Conservation (phyloP, 2,888 invertebrate genomes). For the Xanthorhoe designata region DNA sequence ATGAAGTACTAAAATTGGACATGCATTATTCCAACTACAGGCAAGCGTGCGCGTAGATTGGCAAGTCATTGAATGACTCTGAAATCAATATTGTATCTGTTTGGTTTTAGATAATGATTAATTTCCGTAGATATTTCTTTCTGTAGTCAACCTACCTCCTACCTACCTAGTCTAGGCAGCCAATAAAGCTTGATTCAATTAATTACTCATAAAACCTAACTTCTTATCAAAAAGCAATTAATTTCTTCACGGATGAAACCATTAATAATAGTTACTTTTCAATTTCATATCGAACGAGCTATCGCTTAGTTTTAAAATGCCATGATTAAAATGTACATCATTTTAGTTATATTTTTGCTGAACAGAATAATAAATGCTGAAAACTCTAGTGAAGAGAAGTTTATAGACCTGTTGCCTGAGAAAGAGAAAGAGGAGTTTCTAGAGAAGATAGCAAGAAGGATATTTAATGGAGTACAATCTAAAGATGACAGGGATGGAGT, state of each 20-base stretch:
- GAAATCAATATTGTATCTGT: too few relatives aligned
- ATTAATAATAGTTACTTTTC: slow-evolving; percentile 19
- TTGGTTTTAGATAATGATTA: too few relatives aligned
- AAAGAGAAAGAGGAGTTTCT: slow-evolving; percentile 68
- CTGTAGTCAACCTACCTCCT: neutral
- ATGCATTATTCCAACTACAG: too few relatives aligned
- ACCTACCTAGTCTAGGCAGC: neutral
- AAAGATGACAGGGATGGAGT: slow-evolving; percentile 43
- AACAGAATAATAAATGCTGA: slow-evolving; percentile 37
- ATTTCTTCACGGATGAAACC: slow-evolving; percentile 40
- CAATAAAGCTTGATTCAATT: slow-evolving; percentile 15
- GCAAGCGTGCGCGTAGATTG: too few relatives aligned
- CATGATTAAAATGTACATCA: slow-evolving; percentile 51
- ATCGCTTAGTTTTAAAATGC: slow-evolving; percentile 46
- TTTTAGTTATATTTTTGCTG: slow-evolving; percentile 47
- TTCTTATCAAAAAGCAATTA: slow-evolving; percentile 50
- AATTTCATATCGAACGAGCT: slow-evolving; percentile 15
- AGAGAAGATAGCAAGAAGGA: slow-evolving; percentile 66
- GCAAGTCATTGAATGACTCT: too few relatives aligned
- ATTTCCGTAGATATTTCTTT: neutral
- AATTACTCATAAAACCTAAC: slow-evolving; percentile 32
- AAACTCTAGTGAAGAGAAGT: slow-evolving; percentile 60
- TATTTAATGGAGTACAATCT: slow-evolving; percentile 59
- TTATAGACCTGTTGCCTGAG: slow-evolving; percentile 68
- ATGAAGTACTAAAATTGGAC: too few relatives aligned